Conservation (phyloP, 2,888 invertebrate species). For the Chaitophorus viminalis region DNA sequence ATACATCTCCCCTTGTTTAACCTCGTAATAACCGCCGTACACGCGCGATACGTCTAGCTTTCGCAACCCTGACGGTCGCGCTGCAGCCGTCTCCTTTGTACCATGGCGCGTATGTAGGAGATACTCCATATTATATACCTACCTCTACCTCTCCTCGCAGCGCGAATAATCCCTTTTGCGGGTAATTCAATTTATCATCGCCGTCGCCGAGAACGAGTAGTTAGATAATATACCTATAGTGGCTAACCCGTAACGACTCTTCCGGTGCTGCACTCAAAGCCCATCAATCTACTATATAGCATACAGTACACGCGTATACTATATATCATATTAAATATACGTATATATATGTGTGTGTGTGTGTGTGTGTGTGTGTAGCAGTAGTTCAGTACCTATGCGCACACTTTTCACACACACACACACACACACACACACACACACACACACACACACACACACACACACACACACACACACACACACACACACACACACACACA, state of each 20-base stretch:
- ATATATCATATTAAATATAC: not conserved
- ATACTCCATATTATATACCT: too few relatives aligned
- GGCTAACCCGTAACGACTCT: constrained; percentile 13
- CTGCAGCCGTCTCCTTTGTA: not conserved
- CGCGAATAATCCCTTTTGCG: constrained; percentile 28
- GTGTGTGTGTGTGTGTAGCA: too few relatives aligned
- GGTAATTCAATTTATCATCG: constrained; percentile 42
- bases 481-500: not conserved
- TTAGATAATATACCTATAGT: not conserved
- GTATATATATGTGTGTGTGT: too few relatives aligned
- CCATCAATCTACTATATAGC: not conserved
- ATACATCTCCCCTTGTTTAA: not conserved
- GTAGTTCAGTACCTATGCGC: not conserved
- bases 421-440: not conserved
- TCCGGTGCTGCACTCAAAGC: not conserved
- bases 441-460: not conserved
- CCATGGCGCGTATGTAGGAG: not conserved
- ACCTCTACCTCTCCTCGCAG: not conserved
- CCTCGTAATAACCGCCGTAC: constrained; percentile 3
- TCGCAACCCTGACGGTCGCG: not conserved
- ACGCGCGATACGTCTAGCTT: not conserved
- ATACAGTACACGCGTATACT: not conserved
- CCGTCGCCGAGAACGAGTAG: not conserved
- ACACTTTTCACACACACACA: not conserved
- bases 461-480: not conserved